Evolutionary conservation across 1,140 invertebrate genomes (phyloP).

Genomic region (Pissodes strobi): DNA sequence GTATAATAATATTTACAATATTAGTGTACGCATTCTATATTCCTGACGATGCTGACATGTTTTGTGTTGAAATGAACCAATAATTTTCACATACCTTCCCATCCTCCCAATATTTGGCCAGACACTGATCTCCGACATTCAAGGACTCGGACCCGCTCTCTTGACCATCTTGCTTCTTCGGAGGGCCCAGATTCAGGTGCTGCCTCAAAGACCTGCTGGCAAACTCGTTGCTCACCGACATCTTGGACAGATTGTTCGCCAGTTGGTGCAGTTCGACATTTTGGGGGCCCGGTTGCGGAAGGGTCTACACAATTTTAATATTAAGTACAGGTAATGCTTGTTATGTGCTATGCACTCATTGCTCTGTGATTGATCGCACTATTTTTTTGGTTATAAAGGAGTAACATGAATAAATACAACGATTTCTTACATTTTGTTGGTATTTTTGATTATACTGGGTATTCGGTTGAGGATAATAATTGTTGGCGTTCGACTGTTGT

Average conservation of each 20-base stretch:
- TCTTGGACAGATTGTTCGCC: conserved; percentile 36
- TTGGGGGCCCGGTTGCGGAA: neutral
- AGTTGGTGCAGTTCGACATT: conserved; percentile 31
- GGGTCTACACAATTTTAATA: neutral
- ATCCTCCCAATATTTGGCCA: conserved; percentile 93
- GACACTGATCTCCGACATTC: conserved; percentile 78
- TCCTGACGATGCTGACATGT: too few species aligned
- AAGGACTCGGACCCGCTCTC: conserved; percentile 60
- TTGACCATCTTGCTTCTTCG: conserved; percentile 44
- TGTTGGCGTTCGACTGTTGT: conserved; percentile 1
- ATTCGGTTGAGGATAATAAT: conserved; percentile 1
- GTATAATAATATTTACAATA: too few species aligned
- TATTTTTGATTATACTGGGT: conserved; percentile 11
- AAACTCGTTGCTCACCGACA: conserved; percentile 48
- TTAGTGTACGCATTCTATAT: too few species aligned
- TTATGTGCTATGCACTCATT: too few species aligned
- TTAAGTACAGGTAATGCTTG: too few species aligned
- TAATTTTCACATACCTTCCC: too few species aligned
- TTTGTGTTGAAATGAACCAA: too few species aligned
- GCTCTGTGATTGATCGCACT: too few species aligned
- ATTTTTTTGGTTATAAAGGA: too few species aligned
- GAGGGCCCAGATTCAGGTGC: conserved; percentile 47
- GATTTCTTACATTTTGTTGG: conserved; percentile 21
- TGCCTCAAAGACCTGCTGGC: conserved; percentile 48
- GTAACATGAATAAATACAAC: too few species aligned